These are phyloP conservation scores for Amaurobius ferox DNA, from an alignment of 2,888 invertebrate species.

Conservation along the genomic window DNA sequence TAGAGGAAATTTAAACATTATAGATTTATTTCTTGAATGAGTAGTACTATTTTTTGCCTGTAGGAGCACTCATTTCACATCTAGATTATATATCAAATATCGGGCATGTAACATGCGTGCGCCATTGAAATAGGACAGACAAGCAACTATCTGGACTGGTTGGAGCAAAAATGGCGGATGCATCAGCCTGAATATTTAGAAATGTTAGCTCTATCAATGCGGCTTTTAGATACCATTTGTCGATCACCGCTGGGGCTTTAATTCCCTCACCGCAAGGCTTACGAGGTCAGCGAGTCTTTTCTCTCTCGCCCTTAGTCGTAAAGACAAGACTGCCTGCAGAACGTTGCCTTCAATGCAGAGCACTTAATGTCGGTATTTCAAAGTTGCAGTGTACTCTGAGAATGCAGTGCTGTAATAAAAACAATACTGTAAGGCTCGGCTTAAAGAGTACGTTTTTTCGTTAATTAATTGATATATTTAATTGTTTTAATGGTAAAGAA, in stretches of 20 bases:
- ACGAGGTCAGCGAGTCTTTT: not conserved
- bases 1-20: too few relatives aligned
- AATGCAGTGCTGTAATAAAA: not conserved
- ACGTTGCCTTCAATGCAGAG: not conserved
- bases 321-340: not conserved
- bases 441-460: not conserved
- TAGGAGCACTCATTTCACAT: too few relatives aligned
- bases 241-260: conserved; percentile 35
- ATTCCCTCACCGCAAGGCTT: conserved; percentile 18
- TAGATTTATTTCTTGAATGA: too few relatives aligned
- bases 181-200: too few relatives aligned
- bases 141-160: too few relatives aligned
- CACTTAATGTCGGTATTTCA: not conserved
- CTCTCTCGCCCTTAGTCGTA: not conserved
- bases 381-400: not conserved
- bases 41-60: too few relatives aligned
- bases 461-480: too few relatives aligned
- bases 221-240: conserved; percentile 50
- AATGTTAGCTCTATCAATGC: not conserved
- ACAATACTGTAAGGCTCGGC: not conserved
- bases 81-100: too few relatives aligned
- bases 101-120: too few relatives aligned
- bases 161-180: too few relatives aligned
- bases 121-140: too few relatives aligned
- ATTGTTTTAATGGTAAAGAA: too few relatives aligned